A percentile compares a stretch with the other conserved stretches of the same genome.
Conservation (phyloP, 2,113 vertebrate genomes). For the Podilymbus podiceps region DNA sequence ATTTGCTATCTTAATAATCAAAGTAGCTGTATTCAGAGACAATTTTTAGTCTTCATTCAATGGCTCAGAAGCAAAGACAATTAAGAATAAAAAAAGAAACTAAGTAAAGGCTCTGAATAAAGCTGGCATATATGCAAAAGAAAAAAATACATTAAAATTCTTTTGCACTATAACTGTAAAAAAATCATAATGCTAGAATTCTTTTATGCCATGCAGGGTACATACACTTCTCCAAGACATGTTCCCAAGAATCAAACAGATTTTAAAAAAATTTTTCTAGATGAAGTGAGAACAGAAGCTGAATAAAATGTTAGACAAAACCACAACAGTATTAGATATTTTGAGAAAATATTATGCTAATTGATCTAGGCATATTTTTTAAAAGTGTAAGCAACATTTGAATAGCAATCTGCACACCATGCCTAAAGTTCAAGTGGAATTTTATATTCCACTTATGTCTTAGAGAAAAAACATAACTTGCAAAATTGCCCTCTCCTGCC, state of each 20-base stretch:
- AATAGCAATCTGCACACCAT: neutral
- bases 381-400: neutral
- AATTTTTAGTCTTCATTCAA: neutral
- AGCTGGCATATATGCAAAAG: neutral
- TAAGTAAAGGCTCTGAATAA: neutral
- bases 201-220: neutral
- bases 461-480: neutral
- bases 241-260: neutral
- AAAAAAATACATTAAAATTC: neutral
- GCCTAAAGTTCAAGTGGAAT: neutral
- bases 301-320: neutral
- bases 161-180: neutral
- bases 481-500: neutral
- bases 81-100: neutral
- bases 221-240: neutral
- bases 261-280: neutral
- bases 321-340: neutral
- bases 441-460: neutral
- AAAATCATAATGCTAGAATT: neutral
- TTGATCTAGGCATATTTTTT: neutral
- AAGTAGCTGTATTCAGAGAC: neutral
- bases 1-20: neutral
- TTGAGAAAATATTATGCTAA: neutral
- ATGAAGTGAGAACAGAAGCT: neutral
- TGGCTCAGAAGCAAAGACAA: neutral